Evolutionary conservation across 2,113 vertebrate genomes (phyloP), one percentile per base, ranked within the genome.

Genomic region (Caranx melampygus): DNA sequence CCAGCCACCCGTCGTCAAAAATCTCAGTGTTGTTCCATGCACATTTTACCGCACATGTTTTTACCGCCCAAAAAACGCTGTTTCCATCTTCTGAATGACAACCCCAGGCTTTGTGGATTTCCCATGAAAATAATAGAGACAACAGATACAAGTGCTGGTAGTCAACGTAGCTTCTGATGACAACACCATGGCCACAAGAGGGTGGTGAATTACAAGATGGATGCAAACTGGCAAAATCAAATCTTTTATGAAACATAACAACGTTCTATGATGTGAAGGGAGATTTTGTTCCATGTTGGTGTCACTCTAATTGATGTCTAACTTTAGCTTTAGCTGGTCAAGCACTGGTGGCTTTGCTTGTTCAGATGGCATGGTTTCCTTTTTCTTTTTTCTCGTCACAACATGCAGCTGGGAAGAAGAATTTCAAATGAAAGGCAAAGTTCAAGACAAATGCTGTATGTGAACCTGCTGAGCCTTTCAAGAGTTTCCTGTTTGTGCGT

Each of bases 381-480:
- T 26, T 26, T 26, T 1, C n/a, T n/a, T 26, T 71, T 63, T 60
- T 68, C 5, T 40, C 20, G 14, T 63, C 67, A 74, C 68, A 72
- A 40, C 49, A 33, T 4, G 20, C 8, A 40, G 33, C 66, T 72
- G 49, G 33, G 20, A 15, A 9, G 15, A 62, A 12, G 65, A n/a
- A n/a, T 60, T 69, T 45, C 15, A 67, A 71, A 72, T 82, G 3
- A 0, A 9, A 81, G 59, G 20, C 15, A 34, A 51, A 59, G 54
- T 13, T 42, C 34, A 67, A 40, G 26, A 31, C 44, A 60, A 62
- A 21, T 12, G 33, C 40, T 49, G 64, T 44, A 62, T 79, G 69
- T 72, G 64, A 67, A 63, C 33, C 10, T 1, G 52, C 47, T n/a
- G 18, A 65, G 52, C 20, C 1, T n/a, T 57, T 51, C 44, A 15